Evolutionary conservation across 2,888 invertebrate species (phyloP).

Genomic region (Noctua janthe): DNA sequence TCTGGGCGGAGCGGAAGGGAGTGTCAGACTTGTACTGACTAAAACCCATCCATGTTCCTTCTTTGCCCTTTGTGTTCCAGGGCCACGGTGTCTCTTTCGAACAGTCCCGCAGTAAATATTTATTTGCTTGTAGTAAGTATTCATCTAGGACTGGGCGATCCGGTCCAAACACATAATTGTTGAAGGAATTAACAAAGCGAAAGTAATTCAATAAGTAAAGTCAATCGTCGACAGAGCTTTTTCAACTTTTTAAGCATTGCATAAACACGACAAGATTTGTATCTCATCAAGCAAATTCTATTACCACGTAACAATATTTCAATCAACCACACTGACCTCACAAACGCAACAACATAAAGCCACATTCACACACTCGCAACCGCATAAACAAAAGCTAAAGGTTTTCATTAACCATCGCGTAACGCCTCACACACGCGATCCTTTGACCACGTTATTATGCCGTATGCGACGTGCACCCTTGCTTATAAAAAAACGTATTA

Average conservation of each 20-base stretch:
- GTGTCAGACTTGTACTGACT: too few relatives aligned
- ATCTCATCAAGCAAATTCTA: constrained; percentile 3
- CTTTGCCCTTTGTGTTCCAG: too few relatives aligned
- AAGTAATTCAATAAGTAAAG: background rate
- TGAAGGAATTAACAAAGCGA: background rate
- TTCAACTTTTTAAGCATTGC: background rate
- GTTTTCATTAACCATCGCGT: constrained; percentile 65
- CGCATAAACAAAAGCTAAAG: constrained; percentile 56
- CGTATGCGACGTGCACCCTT: constrained; percentile 73
- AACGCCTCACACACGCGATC: constrained; percentile 63
- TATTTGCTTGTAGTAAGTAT: background rate
- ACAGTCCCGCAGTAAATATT: too few relatives aligned
- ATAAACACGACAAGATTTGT: background rate
- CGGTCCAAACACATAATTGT: background rate
- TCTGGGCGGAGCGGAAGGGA: too few relatives aligned
- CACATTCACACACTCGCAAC: constrained; percentile 30
- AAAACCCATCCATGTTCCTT: too few relatives aligned
- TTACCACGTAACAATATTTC: constrained; percentile 25
- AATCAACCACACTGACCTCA: constrained; percentile 24
- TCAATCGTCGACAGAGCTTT: background rate
- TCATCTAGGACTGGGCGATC: background rate
- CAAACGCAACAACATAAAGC: constrained; percentile 32
- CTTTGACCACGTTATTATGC: constrained; percentile 81
- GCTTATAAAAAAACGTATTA: constrained; percentile 83
- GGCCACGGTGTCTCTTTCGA: too few relatives aligned